Percentiles rank a stretch among this genome's conserved stretches.
phyloP scores from a whole-genome alignment of 2,888 invertebrate species.

The Ichneumon xanthorius region DNA sequence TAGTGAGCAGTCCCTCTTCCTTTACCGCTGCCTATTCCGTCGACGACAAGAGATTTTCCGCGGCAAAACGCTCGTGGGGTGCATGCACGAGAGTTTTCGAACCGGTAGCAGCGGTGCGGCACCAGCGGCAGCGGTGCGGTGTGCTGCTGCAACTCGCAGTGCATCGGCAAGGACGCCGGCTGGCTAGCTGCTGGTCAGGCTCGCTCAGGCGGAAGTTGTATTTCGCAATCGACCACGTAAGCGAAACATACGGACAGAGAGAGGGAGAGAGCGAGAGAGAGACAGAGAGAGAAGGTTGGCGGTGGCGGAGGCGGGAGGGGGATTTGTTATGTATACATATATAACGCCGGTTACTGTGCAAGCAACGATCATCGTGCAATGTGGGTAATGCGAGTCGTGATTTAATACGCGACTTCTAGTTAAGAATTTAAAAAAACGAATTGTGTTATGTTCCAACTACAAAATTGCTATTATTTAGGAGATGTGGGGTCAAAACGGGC shows the following conservation, averaged over 20 bases:
- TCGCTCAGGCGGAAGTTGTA: slow-evolving; percentile 74
- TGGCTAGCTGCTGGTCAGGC: slow-evolving; percentile 49
- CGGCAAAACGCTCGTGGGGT: slow-evolving; percentile 35
- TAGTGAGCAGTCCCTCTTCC: background rate
- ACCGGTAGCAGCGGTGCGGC: slow-evolving; percentile 17
- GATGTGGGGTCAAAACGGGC: too few species aligned
- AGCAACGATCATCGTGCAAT: background rate
- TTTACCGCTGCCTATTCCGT: slow-evolving; percentile 22
- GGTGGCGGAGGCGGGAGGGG: background rate
- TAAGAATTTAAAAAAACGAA: background rate
- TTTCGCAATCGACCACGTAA: slow-evolving; percentile 78
- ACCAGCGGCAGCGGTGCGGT: slow-evolving; percentile 15
- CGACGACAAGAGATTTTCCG: slow-evolving; percentile 50
- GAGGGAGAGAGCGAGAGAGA: slow-evolving; percentile 10
- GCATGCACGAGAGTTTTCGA: slow-evolving; percentile 49
- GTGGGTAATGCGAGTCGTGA: slow-evolving; percentile 23
- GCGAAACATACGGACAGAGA: slow-evolving; percentile 68
- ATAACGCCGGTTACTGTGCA: slow-evolving; percentile 24
- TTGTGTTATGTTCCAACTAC: background rate
- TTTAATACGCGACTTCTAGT: background rate
- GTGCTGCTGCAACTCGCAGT: slow-evolving; percentile 31
- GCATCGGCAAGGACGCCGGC: slow-evolving; percentile 58
- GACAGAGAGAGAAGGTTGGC: background rate
- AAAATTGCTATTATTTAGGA: background rate
- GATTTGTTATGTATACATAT: slow-evolving; percentile 26